phyloP scores from a whole-genome alignment of 37 sponge, comb jelly and placozoan species.

The Eunapius fragilis region DNA sequence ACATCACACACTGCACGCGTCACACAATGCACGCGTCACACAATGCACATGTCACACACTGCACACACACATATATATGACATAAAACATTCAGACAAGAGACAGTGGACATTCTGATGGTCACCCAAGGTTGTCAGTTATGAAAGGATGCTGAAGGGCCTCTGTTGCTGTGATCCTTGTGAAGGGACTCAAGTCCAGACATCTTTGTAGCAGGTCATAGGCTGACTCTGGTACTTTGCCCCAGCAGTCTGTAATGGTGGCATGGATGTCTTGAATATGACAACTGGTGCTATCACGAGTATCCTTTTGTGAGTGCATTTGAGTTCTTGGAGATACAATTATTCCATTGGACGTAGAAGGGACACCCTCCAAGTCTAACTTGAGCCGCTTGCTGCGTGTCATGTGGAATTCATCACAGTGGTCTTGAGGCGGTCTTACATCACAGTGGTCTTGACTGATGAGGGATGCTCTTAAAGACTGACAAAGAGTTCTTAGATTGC shows the following conservation, averaged over 20 bases:
- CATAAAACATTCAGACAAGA: slow-evolving; percentile 5
- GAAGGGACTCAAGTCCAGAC: slow-evolving; percentile 77
- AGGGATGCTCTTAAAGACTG: slow-evolving; percentile 30
- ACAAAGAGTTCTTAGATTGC: slow-evolving; percentile 68
- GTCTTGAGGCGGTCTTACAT: background rate
- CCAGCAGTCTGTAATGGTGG: slow-evolving; percentile 2
- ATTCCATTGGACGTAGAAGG: background rate
- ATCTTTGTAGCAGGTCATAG: slow-evolving; percentile 75
- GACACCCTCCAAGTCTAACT: background rate
- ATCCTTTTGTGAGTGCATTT: background rate
- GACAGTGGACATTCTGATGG: background rate
- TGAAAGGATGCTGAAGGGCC: slow-evolving; percentile 82
- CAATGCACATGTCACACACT: background rate
- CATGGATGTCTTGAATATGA: background rate
- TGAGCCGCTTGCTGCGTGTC: background rate
- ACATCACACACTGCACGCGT: too few relatives aligned
- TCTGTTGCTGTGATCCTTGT: slow-evolving; percentile 75
- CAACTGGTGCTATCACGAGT: background rate
- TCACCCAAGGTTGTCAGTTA: slow-evolving; percentile 6
- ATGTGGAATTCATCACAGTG: background rate
- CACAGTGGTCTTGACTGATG: background rate
- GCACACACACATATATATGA: background rate
- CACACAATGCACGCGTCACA: too few relatives aligned
- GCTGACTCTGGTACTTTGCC: slow-evolving; percentile 63
- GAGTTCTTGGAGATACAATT: background rate